Base-by-base conservation (phyloP, 2,113 vertebrate genomes). In the Gymnorhina tibicen region DNA sequence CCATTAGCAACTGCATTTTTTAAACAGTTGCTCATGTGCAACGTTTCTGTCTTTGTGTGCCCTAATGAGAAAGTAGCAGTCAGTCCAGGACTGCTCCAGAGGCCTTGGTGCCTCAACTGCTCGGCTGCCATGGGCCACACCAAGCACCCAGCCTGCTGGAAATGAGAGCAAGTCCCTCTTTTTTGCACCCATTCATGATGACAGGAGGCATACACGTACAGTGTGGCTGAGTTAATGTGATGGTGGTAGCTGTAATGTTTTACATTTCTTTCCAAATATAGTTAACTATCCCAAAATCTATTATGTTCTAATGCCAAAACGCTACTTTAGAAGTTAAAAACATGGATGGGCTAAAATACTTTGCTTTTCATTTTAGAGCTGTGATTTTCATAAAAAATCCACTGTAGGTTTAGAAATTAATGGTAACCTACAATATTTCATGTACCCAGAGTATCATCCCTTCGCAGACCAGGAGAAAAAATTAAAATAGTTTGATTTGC, bases 1-100 rank as follows among this genome's bases (percentile, higher is more conserved):
- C 79, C 37, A 39, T 66, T 91, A 92, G 63, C 79, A 90, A 70
- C 72, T 83, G 75, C 63, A 80, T 92, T 92, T 91, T 92, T 52
- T 24, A 66, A 92, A 41, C 53, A 80, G 59, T 44, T 66, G 41
- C 59, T 58, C 41, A 76, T 62, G 70, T 90, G 41, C 62, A 50
- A 33, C 0, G 0, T 73, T 93, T 79, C 59, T 14, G 2, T 64
- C 35, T 88, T 73, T 73, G 42, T 49, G 27, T 26, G 63, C 20
- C 55, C 79, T 30, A 46, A 64, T 33, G 26, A 73, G 85, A 93
- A 60, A 69, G 74, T 1, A 49, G 46, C 33, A 70, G 22, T 33
- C 58, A 50, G 16, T 10, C 55, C 60, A 27, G 73, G 21, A 18
- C 75, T 64, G 74, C 44, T 62, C n/a, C 37, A 28, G 41, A 72